These are phyloP conservation scores for Ciconia boyciana DNA, from an alignment of 2,113 vertebrate species.

Conservation along the genomic window DNA sequence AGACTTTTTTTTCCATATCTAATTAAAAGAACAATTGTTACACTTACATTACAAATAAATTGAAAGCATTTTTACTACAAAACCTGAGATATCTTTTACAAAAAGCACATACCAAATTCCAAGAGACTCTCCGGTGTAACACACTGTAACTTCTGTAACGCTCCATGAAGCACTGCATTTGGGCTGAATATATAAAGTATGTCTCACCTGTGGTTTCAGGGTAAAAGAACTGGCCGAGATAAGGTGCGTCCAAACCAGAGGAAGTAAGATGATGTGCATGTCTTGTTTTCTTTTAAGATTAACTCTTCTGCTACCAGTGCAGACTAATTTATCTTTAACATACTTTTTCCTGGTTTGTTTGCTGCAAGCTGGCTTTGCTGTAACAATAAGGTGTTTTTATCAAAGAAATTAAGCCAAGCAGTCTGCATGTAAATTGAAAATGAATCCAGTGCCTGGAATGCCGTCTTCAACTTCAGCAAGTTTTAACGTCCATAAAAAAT, in stretches of 20 bases:
- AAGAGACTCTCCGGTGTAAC: not conserved
- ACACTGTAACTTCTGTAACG: not conserved
- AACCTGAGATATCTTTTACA: not conserved
- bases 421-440: not conserved
- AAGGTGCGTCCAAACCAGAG: slow-evolving; percentile 72
- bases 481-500: not conserved
- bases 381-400: not conserved
- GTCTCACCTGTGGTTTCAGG: slow-evolving; percentile 69
- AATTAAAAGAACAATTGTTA: not conserved
- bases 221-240: slow-evolving; percentile 65
- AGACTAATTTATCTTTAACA: slow-evolving; percentile 49
- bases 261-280: slow-evolving; percentile 74
- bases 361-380: not conserved
- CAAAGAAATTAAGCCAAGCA: not conserved
- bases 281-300: slow-evolving; percentile 46
- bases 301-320: slow-evolving; percentile 31
- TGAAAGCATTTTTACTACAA: not conserved
- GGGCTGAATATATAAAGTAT: not conserved
- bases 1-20: not conserved
- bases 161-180: not conserved
- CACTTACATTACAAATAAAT: not conserved
- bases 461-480: not conserved
- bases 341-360: not conserved
- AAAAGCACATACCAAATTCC: not conserved
- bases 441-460: not conserved